phyloP scores from a whole-genome alignment of 1,140 invertebrate species.

The Drosophila takahashii region DNA sequence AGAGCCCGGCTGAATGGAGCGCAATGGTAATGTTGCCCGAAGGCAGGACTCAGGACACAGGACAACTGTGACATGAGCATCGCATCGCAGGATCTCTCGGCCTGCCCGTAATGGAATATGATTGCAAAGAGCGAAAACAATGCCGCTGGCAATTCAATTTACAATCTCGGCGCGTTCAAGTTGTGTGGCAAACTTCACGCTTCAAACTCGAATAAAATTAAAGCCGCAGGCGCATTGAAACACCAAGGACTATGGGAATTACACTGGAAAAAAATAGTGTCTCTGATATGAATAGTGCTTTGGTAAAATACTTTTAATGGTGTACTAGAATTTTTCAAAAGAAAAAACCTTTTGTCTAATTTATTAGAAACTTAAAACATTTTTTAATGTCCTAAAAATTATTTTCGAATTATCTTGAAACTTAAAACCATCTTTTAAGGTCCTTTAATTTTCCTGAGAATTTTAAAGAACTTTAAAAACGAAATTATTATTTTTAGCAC shows the following conservation, averaged over 20 bases:
- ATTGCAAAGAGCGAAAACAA: slow-evolving; percentile 83
- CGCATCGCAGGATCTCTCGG: slow-evolving; percentile 30
- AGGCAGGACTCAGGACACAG: slow-evolving; percentile 30
- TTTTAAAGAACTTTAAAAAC: too few relatives aligned
- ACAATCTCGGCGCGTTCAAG: slow-evolving; percentile 71
- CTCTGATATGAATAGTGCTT: background rate
- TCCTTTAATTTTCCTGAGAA: too few relatives aligned
- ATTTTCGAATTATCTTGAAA: too few relatives aligned
- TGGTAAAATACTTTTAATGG: background rate
- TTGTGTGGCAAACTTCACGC: slow-evolving; percentile 80
- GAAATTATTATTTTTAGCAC: too few relatives aligned
- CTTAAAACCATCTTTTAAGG: too few relatives aligned
- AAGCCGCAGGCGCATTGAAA: slow-evolving; percentile 62
- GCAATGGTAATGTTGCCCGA: background rate
- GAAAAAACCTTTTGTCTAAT: background rate
- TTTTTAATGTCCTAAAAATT: too few relatives aligned
- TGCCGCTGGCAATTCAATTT: slow-evolving; percentile 83
- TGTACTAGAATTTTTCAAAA: too few relatives aligned
- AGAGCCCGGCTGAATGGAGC: slow-evolving; percentile 34
- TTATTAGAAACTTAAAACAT: too few relatives aligned
- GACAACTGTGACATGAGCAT: slow-evolving; percentile 76
- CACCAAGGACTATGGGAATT: slow-evolving; percentile 4
- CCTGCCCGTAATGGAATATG: slow-evolving; percentile 77
- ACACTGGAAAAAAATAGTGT: slow-evolving; percentile 3
- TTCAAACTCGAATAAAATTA: slow-evolving; percentile 72